These are phyloP conservation scores for Xenus cinereus DNA, from an alignment of 2,113 vertebrate species.

Conservation along the genomic window DNA sequence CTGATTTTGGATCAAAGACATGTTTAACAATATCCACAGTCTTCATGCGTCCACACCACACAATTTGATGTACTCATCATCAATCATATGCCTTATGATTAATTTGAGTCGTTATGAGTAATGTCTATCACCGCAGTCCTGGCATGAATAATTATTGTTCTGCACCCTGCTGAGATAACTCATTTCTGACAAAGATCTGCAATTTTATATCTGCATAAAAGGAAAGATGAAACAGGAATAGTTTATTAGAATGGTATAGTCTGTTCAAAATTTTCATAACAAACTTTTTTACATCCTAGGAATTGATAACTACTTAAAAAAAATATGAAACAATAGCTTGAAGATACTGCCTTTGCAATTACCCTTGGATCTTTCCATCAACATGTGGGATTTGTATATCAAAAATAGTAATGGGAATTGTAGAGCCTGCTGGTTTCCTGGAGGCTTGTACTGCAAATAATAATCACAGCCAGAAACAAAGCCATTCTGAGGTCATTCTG, in stretches of 20 bases:
- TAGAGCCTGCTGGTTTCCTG: neutral
- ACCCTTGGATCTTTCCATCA: neutral
- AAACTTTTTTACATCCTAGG: neutral
- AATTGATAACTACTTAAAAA: neutral
- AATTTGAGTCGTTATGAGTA: conserved; percentile 65
- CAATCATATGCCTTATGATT: conserved; percentile 60
- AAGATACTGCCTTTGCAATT: neutral
- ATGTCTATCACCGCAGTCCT: conserved; percentile 52
- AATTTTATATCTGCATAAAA: conserved; percentile 54
- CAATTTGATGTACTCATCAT: conserved; percentile 45
- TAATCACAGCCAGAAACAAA: neutral
- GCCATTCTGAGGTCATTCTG: neutral
- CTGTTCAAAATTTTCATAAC: neutral
- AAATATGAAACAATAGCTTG: neutral
- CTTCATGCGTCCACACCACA: conserved; percentile 37
- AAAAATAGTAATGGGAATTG: neutral
- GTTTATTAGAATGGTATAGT: neutral
- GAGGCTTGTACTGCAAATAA: neutral
- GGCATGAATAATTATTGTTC: conserved; percentile 62
- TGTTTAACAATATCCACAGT: conserved; percentile 56
- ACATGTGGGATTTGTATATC: neutral
- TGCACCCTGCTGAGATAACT: conserved; percentile 39
- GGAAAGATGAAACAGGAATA: conserved; percentile 5
- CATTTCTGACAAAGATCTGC: conserved; percentile 58
- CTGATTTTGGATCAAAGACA: conserved; percentile 58